Evolutionary conservation across 2,797 vertebrate species (phyloP).

Genomic region (Morelia viridis): DNA sequence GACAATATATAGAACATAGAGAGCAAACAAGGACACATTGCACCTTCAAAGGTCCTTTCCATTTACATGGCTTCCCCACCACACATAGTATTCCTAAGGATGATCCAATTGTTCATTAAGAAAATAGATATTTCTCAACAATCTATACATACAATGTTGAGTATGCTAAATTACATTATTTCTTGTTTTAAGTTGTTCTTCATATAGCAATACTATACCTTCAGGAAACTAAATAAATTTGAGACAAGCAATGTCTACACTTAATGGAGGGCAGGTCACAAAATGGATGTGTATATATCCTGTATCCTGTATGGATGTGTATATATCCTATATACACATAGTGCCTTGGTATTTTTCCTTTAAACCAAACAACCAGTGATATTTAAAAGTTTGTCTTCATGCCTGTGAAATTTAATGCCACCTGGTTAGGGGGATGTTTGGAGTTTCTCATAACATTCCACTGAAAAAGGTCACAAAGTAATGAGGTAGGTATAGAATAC

Average conservation of each 20-base stretch:
- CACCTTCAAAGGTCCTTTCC: not conserved
- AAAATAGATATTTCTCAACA: not conserved
- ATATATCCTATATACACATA: not conserved
- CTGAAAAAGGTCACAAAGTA: not conserved
- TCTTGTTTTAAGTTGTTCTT: not conserved
- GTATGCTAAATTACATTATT: not conserved
- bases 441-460: not conserved
- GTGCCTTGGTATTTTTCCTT: not conserved
- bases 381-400: not conserved
- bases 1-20: not conserved
- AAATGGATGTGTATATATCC: too few species aligned
- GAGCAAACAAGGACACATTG: not conserved
- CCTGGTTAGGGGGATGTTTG: not conserved
- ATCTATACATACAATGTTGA: not conserved
- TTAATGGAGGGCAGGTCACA: too few species aligned
- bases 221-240: not conserved
- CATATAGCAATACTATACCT: not conserved
- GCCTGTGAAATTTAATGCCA: not conserved
- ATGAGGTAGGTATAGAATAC: not conserved
- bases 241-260: too few species aligned
- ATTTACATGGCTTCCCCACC: not conserved
- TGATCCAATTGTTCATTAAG: not conserved
- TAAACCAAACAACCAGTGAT: not conserved
- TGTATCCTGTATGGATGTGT: too few species aligned
- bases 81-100: too few species aligned